Percentiles rank a stretch among this genome's conserved stretches.
Conservation (phyloP, 2,888 invertebrate species). For the Machimus atricapillus region DNA sequence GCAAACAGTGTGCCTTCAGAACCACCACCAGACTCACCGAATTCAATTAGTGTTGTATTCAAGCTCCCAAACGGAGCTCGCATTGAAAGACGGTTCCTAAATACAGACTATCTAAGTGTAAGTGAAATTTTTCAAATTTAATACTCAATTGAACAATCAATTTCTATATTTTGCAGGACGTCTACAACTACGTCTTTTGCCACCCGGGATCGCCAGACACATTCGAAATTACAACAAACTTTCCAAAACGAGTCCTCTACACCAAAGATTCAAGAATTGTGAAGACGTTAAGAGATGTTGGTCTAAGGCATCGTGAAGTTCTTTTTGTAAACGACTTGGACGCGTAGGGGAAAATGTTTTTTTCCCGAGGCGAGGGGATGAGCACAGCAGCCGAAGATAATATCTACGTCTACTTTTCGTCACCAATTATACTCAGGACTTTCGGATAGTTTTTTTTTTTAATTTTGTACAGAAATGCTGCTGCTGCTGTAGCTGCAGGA, state of each 20-base stretch:
- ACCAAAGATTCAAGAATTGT: constrained; percentile 59
- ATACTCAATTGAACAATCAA: neutral
- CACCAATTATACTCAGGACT: neutral
- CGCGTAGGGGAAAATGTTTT: constrained; percentile 63
- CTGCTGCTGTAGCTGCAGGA: neutral
- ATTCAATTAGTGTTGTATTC: constrained; percentile 84
- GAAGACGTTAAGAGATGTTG: constrained; percentile 74
- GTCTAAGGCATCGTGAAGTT: constrained; percentile 88
- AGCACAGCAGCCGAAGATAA: neutral
- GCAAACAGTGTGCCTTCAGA: constrained; percentile 75
- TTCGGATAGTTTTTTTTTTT: neutral
- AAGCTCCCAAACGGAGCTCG: constrained; percentile 90
- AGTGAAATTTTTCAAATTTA: constrained; percentile 46
- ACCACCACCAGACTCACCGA: constrained; percentile 73
- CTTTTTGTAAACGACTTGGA: constrained; percentile 94
- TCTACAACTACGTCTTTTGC: constrained; percentile 95
- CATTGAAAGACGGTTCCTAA: constrained; percentile 85
- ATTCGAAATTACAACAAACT: constrained; percentile 96
- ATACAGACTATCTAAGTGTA: constrained; percentile 83
- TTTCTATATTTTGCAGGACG: constrained; percentile 70
- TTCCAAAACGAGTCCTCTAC: constrained; percentile 84
- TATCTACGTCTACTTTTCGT: neutral
- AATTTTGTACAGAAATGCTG: neutral
- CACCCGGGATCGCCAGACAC: constrained; percentile 91
- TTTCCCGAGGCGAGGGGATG: neutral